phyloP scores from a whole-genome alignment of 2,888 invertebrate genomes.

The Prenolepis imparis region DNA sequence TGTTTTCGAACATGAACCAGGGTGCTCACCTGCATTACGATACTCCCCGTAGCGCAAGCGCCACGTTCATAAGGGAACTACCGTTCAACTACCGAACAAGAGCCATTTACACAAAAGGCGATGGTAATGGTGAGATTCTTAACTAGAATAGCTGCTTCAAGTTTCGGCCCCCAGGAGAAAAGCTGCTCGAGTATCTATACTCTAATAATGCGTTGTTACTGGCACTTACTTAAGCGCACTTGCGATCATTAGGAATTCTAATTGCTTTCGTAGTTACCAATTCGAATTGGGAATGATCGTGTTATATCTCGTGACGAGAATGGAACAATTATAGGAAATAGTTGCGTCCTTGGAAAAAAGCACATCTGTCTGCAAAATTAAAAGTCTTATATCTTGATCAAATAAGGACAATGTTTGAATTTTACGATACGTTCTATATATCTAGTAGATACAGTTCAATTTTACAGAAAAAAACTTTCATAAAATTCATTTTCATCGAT shows the following conservation, averaged over 20 bases:
- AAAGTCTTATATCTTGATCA: not conserved
- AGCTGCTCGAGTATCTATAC: constrained; percentile 60
- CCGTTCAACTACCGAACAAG: constrained; percentile 76
- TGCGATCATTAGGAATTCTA: constrained; percentile 55
- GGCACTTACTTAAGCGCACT: constrained; percentile 51
- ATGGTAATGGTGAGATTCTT: constrained; percentile 64
- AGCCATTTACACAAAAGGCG: constrained; percentile 78
- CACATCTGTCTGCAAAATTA: not conserved
- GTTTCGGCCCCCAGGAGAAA: constrained; percentile 58
- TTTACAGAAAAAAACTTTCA: not conserved
- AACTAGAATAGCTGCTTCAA: constrained; percentile 52
- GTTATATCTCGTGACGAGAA: constrained; percentile 36
- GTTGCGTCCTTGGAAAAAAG: not conserved
- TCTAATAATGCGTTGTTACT: constrained; percentile 54
- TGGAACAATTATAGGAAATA: not conserved
- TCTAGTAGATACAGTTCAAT: not conserved
- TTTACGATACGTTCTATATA: not conserved
- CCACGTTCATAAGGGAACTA: constrained; percentile 70
- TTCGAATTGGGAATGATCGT: constrained; percentile 31
- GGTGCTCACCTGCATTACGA: constrained; percentile 61
- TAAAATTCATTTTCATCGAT: constrained; percentile 11
- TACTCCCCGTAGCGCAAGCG: constrained; percentile 67
- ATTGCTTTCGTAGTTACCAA: constrained; percentile 49
- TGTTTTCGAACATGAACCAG: constrained; percentile 69
- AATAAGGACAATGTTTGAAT: not conserved